Conservation (phyloP, 2,113 vertebrate species). For the Myotis davidii region DNA sequence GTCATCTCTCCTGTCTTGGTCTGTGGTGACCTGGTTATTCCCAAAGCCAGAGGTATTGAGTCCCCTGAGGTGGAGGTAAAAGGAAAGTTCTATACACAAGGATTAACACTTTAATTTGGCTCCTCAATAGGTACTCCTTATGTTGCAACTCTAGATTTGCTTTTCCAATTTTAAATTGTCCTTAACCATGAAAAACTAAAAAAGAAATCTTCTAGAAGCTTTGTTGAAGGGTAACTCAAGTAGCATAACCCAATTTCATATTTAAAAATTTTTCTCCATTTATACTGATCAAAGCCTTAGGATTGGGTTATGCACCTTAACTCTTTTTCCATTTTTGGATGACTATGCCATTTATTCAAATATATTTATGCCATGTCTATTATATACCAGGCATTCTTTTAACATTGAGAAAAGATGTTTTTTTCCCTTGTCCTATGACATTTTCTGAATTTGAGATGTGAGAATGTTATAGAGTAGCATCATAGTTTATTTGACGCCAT, state of each 20-base stretch:
- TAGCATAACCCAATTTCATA: background rate
- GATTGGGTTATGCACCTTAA: background rate
- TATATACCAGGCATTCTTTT: background rate
- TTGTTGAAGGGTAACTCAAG: background rate
- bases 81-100: background rate
- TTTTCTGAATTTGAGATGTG: background rate
- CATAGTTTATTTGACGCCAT: background rate
- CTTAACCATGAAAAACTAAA: background rate
- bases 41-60: background rate
- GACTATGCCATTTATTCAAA: background rate
- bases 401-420: background rate
- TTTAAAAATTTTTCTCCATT: background rate
- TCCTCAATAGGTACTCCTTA: background rate
- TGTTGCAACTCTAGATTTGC: background rate
- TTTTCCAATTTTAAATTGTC: conserved; percentile 17
- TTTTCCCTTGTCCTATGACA: background rate
- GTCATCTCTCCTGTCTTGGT: background rate
- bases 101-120: background rate
- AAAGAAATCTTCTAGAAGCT: background rate
- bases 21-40: background rate
- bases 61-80: background rate
- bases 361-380: background rate
- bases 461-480: background rate
- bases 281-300: background rate
- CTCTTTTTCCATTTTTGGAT: background rate